Percentiles rank a stretch among this genome's conserved stretches.
Evolutionary conservation across 2,888 invertebrate species (phyloP).

Genomic region (Galerucella calmariensis): DNA sequence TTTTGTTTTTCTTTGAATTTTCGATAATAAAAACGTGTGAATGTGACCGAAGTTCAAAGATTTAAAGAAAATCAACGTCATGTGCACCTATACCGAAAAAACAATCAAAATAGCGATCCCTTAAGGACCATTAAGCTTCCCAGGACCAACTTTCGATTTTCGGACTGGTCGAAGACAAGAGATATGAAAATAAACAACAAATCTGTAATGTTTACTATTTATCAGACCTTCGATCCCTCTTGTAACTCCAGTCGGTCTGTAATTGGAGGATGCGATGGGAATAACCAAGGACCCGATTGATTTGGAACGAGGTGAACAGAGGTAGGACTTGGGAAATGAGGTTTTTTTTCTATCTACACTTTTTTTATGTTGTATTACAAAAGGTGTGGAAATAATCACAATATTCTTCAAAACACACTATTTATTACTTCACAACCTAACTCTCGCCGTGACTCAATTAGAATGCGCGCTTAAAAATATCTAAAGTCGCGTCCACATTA

Average conservation of each 20-base stretch:
- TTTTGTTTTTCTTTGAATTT: too few species aligned
- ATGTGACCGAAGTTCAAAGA: too few species aligned
- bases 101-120: not conserved
- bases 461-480: too few species aligned
- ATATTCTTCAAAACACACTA: too few species aligned
- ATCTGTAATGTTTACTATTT: slow-evolving; percentile 1
- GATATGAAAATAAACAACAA: slow-evolving; percentile 13
- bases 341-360: too few species aligned
- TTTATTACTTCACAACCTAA: too few species aligned
- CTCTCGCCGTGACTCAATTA: too few species aligned
- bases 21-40: too few species aligned
- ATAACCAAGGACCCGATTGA: slow-evolving; percentile 4
- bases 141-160: slow-evolving; percentile 9
- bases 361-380: too few species aligned
- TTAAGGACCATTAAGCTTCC: not conserved
- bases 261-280: slow-evolving; percentile 7
- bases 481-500: too few species aligned
- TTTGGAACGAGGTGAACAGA: not conserved
- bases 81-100: not conserved
- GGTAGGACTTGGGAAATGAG: too few species aligned
- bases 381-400: too few species aligned
- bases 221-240: not conserved
- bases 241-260: not conserved
- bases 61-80: not conserved
- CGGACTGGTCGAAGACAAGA: not conserved